Base-by-base conservation (phyloP, 2,888 invertebrate species). In the Pseudanteris insignis region DNA sequence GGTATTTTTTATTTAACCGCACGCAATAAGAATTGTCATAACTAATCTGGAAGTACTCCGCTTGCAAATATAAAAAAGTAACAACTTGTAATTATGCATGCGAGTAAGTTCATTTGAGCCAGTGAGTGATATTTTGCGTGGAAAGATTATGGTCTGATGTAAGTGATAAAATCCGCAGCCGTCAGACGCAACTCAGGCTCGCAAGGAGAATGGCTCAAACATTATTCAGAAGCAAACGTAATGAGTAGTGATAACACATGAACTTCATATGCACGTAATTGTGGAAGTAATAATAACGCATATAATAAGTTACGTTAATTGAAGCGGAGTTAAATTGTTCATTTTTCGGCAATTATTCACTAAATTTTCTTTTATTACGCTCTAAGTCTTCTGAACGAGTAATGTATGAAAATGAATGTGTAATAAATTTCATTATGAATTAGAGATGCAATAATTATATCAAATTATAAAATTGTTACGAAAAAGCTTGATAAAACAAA, bases 261-360 rank as follows among this genome's bases (percentile, higher is more conserved):
- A 41, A 47, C 34, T 51, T 36, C 36, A 21, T 51, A 21, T 21
- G 24, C 26, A 6, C 15, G 46, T 46, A 54, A 53, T 44, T 53
- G 18, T 37, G 36, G 28, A 34, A 53, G 43, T 34, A 43, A 34
- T 44, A 43, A 44, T 41, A 43, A 53, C 43, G 24, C 25, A 26
- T 15, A 53, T 44, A 44, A 54, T 54, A 44, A 43, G 38, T 54
- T 46, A 38, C 37, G 26, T 54, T 38, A 46, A 54, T 44, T 46
- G 32, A 32, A 38, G 32, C 26, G 28, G 26, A 12, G 30, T 43
- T 7, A 34, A 43, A 53, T 30, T 36, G 43, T 43, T 43, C 43
- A 43, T 14, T 21, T 43, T 43, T 8, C 25, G 13, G 25, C 43
- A 43, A 41, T 53, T 43, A 53, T 30, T 43, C 43, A 29, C 25